Conservation (phyloP, 2,888 invertebrate species). For the Caenorhabditis becei region DNA sequence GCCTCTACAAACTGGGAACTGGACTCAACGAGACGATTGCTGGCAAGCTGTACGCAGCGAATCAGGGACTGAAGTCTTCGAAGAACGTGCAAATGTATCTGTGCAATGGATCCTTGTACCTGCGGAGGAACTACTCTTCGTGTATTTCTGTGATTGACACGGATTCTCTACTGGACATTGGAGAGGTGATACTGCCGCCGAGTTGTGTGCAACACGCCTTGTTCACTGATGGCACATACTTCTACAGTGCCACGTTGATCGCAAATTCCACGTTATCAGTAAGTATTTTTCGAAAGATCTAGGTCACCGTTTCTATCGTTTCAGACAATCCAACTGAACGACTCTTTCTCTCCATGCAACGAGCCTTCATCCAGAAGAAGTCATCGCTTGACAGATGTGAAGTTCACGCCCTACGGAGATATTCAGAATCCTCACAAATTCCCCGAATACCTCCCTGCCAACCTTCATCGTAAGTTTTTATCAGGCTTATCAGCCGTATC, state of each 20-base stretch:
- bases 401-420: slow-evolving; percentile 75
- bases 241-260: slow-evolving; percentile 75
- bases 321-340: slow-evolving; percentile 76
- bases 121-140: slow-evolving; percentile 78
- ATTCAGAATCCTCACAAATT: slow-evolving; percentile 66
- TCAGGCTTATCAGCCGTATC: not conserved
- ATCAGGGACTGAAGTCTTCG: slow-evolving; percentile 86
- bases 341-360: slow-evolving; percentile 72
- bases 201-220: slow-evolving; percentile 68
- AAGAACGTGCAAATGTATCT: slow-evolving; percentile 76
- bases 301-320: slow-evolving; percentile 19
- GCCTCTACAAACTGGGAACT: slow-evolving; percentile 93
- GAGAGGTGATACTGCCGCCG: slow-evolving; percentile 74
- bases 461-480: slow-evolving; percentile 69
- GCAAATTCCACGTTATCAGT: slow-evolving; percentile 75
- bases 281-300: too few relatives aligned
- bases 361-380: slow-evolving; percentile 63
- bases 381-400: slow-evolving; percentile 72
- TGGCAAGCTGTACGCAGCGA: slow-evolving; percentile 91
- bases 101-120: slow-evolving; percentile 79
- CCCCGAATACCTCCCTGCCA: slow-evolving; percentile 69
- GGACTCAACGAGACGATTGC: slow-evolving; percentile 94
- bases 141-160: slow-evolving; percentile 79
- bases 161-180: slow-evolving; percentile 74
- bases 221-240: slow-evolving; percentile 76